Evolutionary conservation across 1,140 invertebrate species (phyloP).

Genomic region (Lethrus apterus): DNA sequence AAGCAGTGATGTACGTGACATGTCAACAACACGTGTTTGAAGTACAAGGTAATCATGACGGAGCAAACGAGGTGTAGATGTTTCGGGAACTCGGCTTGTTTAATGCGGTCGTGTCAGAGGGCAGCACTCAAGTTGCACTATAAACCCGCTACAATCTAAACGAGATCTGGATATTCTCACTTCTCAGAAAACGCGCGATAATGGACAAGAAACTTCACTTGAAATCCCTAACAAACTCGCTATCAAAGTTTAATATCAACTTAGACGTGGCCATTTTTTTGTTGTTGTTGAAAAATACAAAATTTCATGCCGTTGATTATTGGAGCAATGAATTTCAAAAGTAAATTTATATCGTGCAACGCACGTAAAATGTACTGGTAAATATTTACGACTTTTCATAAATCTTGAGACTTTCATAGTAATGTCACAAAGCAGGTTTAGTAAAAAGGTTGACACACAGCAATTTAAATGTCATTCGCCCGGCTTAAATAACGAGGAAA

Average conservation of each 20-base stretch:
- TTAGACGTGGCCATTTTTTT: too few species aligned
- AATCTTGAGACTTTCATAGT: conserved; percentile 13
- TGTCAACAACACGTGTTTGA: conserved; percentile 20
- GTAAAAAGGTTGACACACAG: conserved; percentile 14
- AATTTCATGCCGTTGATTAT: too few species aligned
- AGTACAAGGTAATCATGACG: conserved; percentile 15
- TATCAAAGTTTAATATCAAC: too few species aligned
- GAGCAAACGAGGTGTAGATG: conserved; percentile 22
- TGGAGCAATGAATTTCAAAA: too few species aligned
- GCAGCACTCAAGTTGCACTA: conserved; percentile 18
- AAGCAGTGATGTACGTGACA: conserved; percentile 17
- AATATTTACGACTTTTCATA: conserved; percentile 17
- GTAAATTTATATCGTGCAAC: too few species aligned
- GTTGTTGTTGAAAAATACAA: too few species aligned
- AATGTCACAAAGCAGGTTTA: conserved; percentile 2
- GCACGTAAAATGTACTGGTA: conserved; percentile 6
- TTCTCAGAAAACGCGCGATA: conserved; percentile 17
- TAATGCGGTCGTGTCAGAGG: conserved; percentile 21
- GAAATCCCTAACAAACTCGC: too few species aligned
- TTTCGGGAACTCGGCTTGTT: conserved; percentile 19
- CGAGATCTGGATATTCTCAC: conserved; percentile 21
- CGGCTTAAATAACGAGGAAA: conserved; percentile 12
- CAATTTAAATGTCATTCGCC: conserved; percentile 18
- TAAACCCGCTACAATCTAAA: conserved; percentile 21
- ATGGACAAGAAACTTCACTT: conserved; percentile 16